These are phyloP conservation scores for Ailuropoda melanoleuca DNA, from an alignment of 2,113 vertebrate species.

Conservation along the genomic window DNA sequence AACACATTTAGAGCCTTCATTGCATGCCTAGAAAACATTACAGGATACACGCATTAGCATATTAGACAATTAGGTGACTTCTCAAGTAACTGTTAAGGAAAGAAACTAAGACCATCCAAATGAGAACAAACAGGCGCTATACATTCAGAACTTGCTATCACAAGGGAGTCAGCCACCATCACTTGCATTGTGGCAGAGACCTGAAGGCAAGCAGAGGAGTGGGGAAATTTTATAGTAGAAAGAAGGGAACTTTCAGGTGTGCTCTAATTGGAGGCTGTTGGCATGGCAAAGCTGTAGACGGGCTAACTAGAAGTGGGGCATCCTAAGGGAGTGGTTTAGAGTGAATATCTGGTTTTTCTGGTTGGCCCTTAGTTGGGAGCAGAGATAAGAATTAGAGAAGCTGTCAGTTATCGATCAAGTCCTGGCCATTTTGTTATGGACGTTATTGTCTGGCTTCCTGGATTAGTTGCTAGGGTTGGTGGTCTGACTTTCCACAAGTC, in stretches of 20 bases:
- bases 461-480: not conserved
- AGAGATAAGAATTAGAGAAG: not conserved
- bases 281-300: not conserved
- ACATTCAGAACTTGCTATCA: not conserved
- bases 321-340: not conserved
- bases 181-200: not conserved
- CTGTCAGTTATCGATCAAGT: not conserved
- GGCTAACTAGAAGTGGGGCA: not conserved
- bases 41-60: not conserved
- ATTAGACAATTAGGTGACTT: not conserved
- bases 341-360: not conserved
- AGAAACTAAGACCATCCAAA: not conserved
- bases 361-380: not conserved
- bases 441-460: not conserved
- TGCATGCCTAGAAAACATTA: not conserved
- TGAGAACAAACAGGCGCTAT: not conserved
- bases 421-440: not conserved
- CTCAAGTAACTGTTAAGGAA: not conserved
- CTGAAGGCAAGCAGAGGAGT: not conserved
- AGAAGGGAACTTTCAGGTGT: not conserved
- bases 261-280: not conserved
- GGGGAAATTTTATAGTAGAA: not conserved
- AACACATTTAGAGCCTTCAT: not conserved
- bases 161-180: not conserved
- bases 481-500: not conserved